Percentiles rank a stretch among this genome's conserved stretches.
These are phyloP conservation scores for Hipparchia sbordonii DNA, from an alignment of 2,888 invertebrate species.

Conservation along the genomic window DNA sequence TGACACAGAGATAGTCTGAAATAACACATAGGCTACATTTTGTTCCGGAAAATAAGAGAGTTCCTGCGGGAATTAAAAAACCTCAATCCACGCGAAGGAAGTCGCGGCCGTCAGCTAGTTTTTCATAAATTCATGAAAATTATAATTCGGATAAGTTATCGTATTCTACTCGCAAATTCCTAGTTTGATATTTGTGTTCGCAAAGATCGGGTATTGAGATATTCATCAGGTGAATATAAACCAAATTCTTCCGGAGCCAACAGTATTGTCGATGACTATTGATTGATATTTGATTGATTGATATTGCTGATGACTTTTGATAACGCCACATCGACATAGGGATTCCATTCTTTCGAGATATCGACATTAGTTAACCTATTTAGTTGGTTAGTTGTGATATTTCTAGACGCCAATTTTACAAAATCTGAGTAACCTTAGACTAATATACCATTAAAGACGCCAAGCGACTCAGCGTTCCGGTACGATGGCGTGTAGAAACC, in stretches of 20 bases:
- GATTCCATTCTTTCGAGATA: background rate
- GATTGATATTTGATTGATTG: constrained; percentile 16
- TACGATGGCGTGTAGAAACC: too few relatives aligned
- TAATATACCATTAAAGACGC: too few relatives aligned
- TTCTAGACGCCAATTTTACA: background rate
- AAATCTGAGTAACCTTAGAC: too few relatives aligned
- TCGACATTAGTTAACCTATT: constrained; percentile 2
- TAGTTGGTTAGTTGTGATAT: background rate
- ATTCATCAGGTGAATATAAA: background rate
- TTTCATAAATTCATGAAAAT: too few relatives aligned
- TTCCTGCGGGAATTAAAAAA: too few relatives aligned
- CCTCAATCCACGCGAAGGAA: too few relatives aligned
- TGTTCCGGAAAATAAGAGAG: too few relatives aligned
- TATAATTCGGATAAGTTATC: too few relatives aligned
- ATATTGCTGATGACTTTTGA: constrained; percentile 4
- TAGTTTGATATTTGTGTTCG: constrained; percentile 7
- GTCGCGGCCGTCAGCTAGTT: too few relatives aligned
- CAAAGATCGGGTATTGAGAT: background rate
- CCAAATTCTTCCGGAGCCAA: constrained; percentile 5
- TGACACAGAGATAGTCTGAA: too few relatives aligned
- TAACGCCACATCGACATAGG: constrained; percentile 7
- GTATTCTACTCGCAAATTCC: background rate
- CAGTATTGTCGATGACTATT: constrained; percentile 10
- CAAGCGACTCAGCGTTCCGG: too few relatives aligned
- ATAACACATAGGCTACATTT: too few relatives aligned